These are phyloP conservation scores for Illadopsis cleaveri DNA, from an alignment of 2,113 vertebrate genomes.

Conservation along the genomic window DNA sequence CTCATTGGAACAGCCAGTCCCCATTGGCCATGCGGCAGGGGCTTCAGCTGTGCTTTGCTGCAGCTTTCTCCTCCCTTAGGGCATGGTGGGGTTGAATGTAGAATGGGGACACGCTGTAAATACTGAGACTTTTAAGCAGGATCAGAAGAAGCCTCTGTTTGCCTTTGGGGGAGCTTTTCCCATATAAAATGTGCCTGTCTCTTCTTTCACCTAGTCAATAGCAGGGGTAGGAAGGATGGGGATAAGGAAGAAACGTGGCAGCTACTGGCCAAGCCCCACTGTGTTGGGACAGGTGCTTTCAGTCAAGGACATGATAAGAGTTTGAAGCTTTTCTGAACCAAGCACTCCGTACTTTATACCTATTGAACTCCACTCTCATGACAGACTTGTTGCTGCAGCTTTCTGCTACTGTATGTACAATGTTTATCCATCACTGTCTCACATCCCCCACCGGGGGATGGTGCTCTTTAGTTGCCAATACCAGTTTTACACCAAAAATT, in stretches of 20 bases:
- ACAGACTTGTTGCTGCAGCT: background rate
- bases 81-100: background rate
- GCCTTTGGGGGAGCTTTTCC: background rate
- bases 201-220: background rate
- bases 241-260: background rate
- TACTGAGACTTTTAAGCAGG: background rate
- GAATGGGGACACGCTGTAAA: background rate
- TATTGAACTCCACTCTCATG: fast-evolving
- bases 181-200: background rate
- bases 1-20: background rate
- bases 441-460: background rate
- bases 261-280: background rate
- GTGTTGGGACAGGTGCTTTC: background rate
- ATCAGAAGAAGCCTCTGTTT: background rate
- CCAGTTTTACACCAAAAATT: background rate
- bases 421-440: background rate
- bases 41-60: background rate
- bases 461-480: background rate
- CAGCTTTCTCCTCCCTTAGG: background rate
- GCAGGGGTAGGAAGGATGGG: background rate
- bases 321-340: background rate
- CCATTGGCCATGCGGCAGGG: fast-evolving
- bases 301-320: fast-evolving
- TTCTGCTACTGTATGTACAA: background rate
- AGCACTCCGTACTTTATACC: background rate